Base-by-base conservation (phyloP, 2,888 invertebrate genomes). In the Apomyelois bistriatella region DNA sequence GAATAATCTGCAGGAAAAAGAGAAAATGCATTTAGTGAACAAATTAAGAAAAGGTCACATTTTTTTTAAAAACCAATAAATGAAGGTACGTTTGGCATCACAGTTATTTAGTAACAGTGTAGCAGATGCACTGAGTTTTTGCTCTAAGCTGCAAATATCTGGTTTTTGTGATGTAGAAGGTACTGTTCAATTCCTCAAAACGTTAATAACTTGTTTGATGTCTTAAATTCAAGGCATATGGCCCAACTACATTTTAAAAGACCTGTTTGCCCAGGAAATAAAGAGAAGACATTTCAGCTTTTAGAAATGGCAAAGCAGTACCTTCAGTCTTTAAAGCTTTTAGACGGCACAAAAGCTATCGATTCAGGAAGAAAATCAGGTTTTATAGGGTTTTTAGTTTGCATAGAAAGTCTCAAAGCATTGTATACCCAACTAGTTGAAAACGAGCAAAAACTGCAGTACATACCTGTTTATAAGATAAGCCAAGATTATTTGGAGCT, bases 381-480 rank as follows among this genome's bases (percentile, higher is more conserved):
- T 12, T 53, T 56, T 32, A 13, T 53, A 13, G 56, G 55, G 0
- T 50, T 55, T 41, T 12, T 55, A 22, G 15, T 13, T 0, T 55
- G 55, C 28, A 50, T 50, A 9, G 35, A 53, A 30, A 50, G 50
- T 35, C 3, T 50, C 1, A 53, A 53, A 41, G 13, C 16, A 1
- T 42, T 12, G 22, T 55, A 15, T 30, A 37, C 13, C 4, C 15
- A 53, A 35, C 15, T 36, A 10, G 32, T 55, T 1, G 35, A 50
- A 35, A 17, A 40, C 8, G 36, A 37, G 22, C 7, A 40, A 17
- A 12, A 12, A 3, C 5, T 56, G 4, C 5, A 1, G n/a, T 56
- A 48, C 42, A 8, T 56, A 7, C 42, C 51, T 0, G 15, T 17
- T 12, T 56, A 56, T 16, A 56, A 41, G 7, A 9, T 22, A 22